These are phyloP conservation scores for Spatula clypeata DNA, from an alignment of 2,797 vertebrate species.

Conservation along the genomic window DNA sequence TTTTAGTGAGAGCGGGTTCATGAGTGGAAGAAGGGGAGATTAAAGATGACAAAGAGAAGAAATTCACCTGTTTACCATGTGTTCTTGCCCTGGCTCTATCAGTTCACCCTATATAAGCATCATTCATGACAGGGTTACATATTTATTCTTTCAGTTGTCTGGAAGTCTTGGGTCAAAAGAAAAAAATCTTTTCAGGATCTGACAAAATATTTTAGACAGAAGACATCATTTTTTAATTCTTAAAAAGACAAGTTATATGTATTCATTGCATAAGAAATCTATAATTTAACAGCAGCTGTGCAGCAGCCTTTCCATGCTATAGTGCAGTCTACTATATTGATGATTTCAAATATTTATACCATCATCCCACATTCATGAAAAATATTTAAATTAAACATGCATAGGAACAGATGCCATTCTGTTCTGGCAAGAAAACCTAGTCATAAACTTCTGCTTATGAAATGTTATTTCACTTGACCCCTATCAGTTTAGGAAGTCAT, in stretches of 20 bases:
- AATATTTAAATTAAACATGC: slow-evolving; percentile 83
- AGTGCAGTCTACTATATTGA: slow-evolving; percentile 79
- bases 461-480: slow-evolving; percentile 78
- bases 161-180: slow-evolving; percentile 67
- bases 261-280: slow-evolving; percentile 83
- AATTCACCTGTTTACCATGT: background rate
- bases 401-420: slow-evolving; percentile 80
- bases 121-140: slow-evolving; percentile 40
- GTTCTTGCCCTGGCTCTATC: background rate
- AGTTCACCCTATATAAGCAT: slow-evolving; percentile 23
- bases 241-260: slow-evolving; percentile 78
- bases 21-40: slow-evolving; percentile 17
- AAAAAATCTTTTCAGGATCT: slow-evolving; percentile 64
- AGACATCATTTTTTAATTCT: slow-evolving; percentile 81
- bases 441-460: slow-evolving; percentile 75
- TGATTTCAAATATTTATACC: slow-evolving; percentile 84
- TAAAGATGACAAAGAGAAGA: slow-evolving; percentile 46
- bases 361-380: slow-evolving; percentile 80
- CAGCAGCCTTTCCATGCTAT: slow-evolving; percentile 77
- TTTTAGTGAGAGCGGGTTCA: slow-evolving; percentile 60
- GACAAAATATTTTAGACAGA: slow-evolving; percentile 79
- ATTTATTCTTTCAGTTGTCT: slow-evolving; percentile 65
- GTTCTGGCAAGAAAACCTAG: slow-evolving; percentile 78
- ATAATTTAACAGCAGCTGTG: slow-evolving; percentile 82
- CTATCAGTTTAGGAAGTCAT: slow-evolving; percentile 70